phyloP scores from a whole-genome alignment of 2,888 invertebrate genomes.

The Acleris emargana region DNA sequence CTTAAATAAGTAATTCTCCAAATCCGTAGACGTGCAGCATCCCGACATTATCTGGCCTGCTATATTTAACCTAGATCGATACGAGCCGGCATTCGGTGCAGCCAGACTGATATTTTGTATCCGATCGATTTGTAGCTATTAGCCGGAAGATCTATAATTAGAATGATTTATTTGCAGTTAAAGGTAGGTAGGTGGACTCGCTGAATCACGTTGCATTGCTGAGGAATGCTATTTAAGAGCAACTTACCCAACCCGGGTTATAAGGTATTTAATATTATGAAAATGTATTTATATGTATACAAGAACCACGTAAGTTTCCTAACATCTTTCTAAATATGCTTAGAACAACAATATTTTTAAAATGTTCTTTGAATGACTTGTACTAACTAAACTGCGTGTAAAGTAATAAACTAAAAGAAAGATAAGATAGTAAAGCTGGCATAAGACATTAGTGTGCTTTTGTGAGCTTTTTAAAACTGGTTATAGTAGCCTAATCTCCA shows the following conservation, averaged over 20 bases:
- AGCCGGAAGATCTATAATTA: constrained; percentile 18
- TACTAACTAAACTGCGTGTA: no score
- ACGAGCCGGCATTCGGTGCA: constrained; percentile 19
- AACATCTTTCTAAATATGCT: no score
- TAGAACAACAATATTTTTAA: no score
- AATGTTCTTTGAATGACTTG: no score
- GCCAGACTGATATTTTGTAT: constrained; percentile 28
- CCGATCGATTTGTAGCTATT: constrained; percentile 23
- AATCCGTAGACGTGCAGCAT: constrained; percentile 20
- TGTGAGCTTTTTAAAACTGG: constrained; percentile 23
- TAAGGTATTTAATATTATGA: no score
- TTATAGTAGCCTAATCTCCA: constrained; percentile 21
- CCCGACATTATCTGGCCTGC: constrained; percentile 23
- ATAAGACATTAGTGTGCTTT: constrained; percentile 25
- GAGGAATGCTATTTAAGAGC: no score
- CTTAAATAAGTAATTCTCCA: constrained; percentile 19
- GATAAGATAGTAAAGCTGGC: constrained; percentile 13
- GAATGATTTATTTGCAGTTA: constrained; percentile 11
- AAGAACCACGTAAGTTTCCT: no score
- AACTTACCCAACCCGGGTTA: no score
- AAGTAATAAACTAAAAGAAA: not conserved
- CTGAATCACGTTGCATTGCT: no score
- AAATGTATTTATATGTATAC: no score
- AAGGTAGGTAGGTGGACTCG: not conserved
- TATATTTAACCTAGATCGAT: constrained; percentile 38